phyloP scores from a whole-genome alignment of 1,140 invertebrate species.

The Dendrolimus punctatus region DNA sequence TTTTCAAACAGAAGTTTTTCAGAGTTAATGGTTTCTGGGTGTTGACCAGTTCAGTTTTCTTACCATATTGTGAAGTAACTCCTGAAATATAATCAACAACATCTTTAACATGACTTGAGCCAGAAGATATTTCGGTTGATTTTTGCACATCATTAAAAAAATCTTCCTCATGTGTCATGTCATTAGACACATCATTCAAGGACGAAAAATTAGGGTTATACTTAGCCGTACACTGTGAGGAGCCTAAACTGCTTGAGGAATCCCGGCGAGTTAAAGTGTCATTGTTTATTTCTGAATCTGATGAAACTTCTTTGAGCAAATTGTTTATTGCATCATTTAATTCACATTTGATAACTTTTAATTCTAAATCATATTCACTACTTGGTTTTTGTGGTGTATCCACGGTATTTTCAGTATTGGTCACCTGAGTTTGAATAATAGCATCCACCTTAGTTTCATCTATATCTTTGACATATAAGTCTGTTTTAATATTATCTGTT shows the following conservation, averaged over 20 bases:
- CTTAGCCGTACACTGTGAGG: slow-evolving; percentile 70
- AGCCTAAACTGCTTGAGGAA: slow-evolving; percentile 67
- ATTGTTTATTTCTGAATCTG: slow-evolving; percentile 41
- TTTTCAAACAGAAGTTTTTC: slow-evolving; percentile 75
- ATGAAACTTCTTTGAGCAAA: slow-evolving; percentile 58
- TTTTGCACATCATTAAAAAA: slow-evolving; percentile 16
- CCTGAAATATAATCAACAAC: slow-evolving; percentile 42
- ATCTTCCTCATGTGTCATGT: slow-evolving; percentile 52
- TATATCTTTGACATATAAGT: slow-evolving; percentile 55
- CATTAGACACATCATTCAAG: slow-evolving; percentile 62
- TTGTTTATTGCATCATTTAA: slow-evolving; percentile 64
- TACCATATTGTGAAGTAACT: slow-evolving; percentile 18
- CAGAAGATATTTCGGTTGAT: slow-evolving; percentile 9
- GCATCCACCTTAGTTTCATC: slow-evolving; percentile 13
- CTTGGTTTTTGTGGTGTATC: slow-evolving; percentile 12
- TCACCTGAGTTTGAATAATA: background rate
- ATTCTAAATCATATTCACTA: slow-evolving; percentile 48
- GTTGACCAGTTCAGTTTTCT: slow-evolving; percentile 10
- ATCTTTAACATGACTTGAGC: slow-evolving; percentile 55
- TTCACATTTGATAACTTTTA: slow-evolving; percentile 63
- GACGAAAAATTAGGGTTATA: slow-evolving; percentile 66
- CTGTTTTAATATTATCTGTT: slow-evolving; percentile 50
- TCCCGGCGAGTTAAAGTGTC: slow-evolving; percentile 53
- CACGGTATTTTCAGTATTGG: background rate
- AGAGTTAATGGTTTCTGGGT: slow-evolving; percentile 31